phyloP scores from a whole-genome alignment of 2,113 vertebrate species.

The Pseudorhombus dupliciocellatus region DNA sequence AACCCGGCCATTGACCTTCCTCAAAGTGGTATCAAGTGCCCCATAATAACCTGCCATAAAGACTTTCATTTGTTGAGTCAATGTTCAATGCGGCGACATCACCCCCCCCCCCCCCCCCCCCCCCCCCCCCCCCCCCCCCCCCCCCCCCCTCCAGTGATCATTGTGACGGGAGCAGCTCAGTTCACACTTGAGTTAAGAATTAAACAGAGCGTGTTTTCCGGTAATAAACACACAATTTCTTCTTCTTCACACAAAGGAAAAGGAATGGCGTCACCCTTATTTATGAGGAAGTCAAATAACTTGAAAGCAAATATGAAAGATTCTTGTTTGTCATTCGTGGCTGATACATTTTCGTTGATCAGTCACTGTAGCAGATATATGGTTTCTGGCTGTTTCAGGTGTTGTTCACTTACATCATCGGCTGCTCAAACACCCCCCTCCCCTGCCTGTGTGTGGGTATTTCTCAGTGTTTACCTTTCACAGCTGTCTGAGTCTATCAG shows the following conservation, averaged over 20 bases:
- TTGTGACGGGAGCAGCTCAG: constrained; percentile 28
- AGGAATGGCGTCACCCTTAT: not conserved
- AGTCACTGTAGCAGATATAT: constrained; percentile 1
- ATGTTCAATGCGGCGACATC: constrained; percentile 44
- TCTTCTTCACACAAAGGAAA: not conserved
- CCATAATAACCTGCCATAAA: constrained; percentile 71
- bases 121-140: not conserved
- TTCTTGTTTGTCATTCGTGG: not conserved
- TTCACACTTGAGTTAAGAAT: constrained; percentile 24
- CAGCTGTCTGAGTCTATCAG: constrained; percentile 1
- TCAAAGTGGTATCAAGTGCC: constrained; percentile 69
- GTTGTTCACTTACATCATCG: not conserved
- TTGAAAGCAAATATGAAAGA: not conserved
- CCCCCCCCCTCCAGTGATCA: constrained; percentile 6
- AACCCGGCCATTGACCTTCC: constrained; percentile 72
- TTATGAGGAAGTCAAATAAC: not conserved
- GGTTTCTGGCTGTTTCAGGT: not conserved
- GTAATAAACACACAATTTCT: not conserved
- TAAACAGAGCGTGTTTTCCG: constrained; percentile 2
- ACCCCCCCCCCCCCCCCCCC: not conserved
- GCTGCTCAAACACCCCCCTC: not conserved
- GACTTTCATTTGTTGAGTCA: constrained; percentile 67
- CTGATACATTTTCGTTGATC: constrained; percentile 14
- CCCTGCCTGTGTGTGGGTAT: not conserved
- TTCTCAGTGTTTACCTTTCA: not conserved